Evolutionary conservation across 1,140 invertebrate genomes (phyloP).

Genomic region (Phortica variegata): DNA sequence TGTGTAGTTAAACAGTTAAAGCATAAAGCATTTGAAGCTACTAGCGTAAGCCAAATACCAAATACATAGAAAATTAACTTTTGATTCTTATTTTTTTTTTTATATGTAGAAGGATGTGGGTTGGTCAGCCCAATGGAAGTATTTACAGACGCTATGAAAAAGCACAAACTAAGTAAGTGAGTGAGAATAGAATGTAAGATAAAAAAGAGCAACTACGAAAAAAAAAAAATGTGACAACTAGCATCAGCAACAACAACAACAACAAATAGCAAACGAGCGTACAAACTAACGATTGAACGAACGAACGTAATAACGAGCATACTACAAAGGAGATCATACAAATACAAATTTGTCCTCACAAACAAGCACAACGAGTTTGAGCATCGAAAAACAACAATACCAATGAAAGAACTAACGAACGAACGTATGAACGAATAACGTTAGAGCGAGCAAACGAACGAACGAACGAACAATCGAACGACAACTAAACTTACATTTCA

Average conservation of each 20-base stretch:
- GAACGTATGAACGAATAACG: conserved; percentile 5
- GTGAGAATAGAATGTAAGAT: too few relatives aligned
- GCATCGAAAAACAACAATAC: neutral
- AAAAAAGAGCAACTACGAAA: neutral
- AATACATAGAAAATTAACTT: too few relatives aligned
- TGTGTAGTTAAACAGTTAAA: too few relatives aligned
- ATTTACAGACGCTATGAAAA: neutral
- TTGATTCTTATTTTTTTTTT: too few relatives aligned
- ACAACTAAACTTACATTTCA: conserved; percentile 56
- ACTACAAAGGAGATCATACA: conserved; percentile 21
- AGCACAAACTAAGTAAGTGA: too few relatives aligned
- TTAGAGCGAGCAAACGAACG: conserved; percentile 2
- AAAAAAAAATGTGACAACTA: conserved; percentile 4
- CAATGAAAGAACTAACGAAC: neutral
- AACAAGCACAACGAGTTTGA: neutral
- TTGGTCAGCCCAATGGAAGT: too few relatives aligned
- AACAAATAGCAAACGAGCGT: conserved; percentile 5
- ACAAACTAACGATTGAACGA: too few relatives aligned
- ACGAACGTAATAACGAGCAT: too few relatives aligned
- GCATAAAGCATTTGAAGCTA: too few relatives aligned
- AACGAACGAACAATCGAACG: conserved; percentile 25
- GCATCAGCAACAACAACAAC: conserved; percentile 7
- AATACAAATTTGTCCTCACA: neutral
- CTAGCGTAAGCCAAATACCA: too few relatives aligned
- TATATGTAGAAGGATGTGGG: too few relatives aligned